phyloP scores from a whole-genome alignment of 1,140 invertebrate species.

The Melitaea cinxia region DNA sequence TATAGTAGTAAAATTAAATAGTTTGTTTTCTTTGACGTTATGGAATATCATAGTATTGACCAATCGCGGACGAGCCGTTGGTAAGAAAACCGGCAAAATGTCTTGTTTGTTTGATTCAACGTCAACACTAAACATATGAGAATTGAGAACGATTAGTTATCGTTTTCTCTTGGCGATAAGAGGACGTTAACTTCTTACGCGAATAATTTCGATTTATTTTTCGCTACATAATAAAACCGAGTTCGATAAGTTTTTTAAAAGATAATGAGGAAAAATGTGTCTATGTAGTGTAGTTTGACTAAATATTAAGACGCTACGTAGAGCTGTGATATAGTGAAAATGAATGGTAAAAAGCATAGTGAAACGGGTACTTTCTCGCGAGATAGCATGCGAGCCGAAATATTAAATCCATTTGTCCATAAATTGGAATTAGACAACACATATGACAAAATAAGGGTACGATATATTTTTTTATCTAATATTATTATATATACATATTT shows the following conservation, averaged over 20 bases:
- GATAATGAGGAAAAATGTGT: constrained; percentile 39
- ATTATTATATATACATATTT: not conserved
- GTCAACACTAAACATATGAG: not conserved
- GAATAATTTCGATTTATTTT: constrained; percentile 20
- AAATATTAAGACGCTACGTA: constrained; percentile 27
- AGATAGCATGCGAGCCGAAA: constrained; percentile 80
- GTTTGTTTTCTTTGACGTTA: not conserved
- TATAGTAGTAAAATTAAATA: not conserved
- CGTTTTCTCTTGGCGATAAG: constrained; percentile 23
- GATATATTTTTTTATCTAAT: constrained; percentile 42
- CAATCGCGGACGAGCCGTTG: not conserved
- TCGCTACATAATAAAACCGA: constrained; percentile 2
- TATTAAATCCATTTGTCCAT: constrained; percentile 92
- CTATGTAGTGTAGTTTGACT: constrained; percentile 49
- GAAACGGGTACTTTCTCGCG: constrained; percentile 77
- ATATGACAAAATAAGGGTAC: constrained; percentile 93
- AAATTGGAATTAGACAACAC: constrained; percentile 91
- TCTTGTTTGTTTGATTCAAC: constrained; percentile 2
- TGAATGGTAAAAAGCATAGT: constrained; percentile 80
- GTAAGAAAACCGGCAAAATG: not conserved
- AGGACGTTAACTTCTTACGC: constrained; percentile 36
- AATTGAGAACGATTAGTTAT: constrained; percentile 36
- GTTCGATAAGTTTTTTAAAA: constrained; percentile 1
- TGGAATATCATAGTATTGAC: not conserved
- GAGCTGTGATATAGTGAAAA: constrained; percentile 63